phyloP scores from a whole-genome alignment of 2,113 vertebrate species.

The Bubo bubo region DNA sequence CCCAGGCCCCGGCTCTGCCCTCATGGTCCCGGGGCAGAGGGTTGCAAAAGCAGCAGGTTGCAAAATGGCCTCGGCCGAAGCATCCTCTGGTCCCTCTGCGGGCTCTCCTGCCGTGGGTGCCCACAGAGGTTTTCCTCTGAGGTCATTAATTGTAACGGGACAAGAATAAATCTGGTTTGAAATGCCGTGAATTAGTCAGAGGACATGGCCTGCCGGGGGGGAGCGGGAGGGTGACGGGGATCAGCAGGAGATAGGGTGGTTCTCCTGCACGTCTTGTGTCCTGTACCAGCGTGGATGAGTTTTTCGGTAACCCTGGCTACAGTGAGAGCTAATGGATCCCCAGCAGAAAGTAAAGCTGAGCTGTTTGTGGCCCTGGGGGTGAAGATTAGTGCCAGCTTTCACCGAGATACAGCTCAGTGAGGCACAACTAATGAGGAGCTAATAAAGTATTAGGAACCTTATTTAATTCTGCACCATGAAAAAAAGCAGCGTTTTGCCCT shows the following conservation, averaged over 20 bases:
- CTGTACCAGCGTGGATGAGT: background rate
- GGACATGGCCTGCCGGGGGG: background rate
- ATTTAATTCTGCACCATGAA: background rate
- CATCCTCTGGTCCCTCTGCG: too few species aligned
- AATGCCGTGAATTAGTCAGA: background rate
- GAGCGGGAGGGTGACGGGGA: background rate
- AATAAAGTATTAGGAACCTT: background rate
- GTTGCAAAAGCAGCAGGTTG: too few species aligned
- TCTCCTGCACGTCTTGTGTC: fast-evolving
- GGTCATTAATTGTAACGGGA: too few species aligned
- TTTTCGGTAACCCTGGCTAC: background rate
- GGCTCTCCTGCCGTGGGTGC: too few species aligned
- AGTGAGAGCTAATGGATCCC: background rate
- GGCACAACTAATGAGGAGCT: background rate
- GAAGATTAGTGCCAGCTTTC: background rate
- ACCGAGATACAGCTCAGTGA: background rate
- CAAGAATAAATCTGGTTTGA: background rate
- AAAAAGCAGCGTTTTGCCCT: background rate
- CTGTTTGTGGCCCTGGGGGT: background rate
- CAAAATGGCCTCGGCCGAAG: background rate
- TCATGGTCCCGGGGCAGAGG: too few species aligned
- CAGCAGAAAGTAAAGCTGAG: background rate
- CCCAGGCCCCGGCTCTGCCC: too few species aligned
- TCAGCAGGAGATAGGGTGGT: background rate
- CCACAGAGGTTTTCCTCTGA: background rate